Evolutionary conservation across 2,797 vertebrate species (phyloP), one percentile per base, ranked within the genome.

Genomic region (Allobates femoralis): DNA sequence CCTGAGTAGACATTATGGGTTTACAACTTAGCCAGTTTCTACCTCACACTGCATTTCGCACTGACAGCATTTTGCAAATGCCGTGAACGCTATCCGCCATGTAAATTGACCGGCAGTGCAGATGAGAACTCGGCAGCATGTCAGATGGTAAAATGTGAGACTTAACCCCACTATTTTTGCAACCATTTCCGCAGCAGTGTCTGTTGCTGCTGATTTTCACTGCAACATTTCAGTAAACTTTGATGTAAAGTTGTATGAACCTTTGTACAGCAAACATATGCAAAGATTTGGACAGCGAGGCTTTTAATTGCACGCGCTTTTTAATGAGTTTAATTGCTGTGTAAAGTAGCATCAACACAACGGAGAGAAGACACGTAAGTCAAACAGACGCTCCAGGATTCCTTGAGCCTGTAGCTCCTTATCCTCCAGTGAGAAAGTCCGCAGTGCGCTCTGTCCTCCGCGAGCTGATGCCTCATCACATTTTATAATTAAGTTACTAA

Each of bases 401-500:
- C 60, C 82, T 85, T 88, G 82, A 84, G 77, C 86, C 86, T 81
- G 82, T 76, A 81, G 86, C 56, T 87, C 77, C 82, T 79, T 79
- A 81, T 75, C 60, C 81, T 81, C 82, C 78, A 85, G 76, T 73
- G 77, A 81, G 77, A 76, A 71, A 76, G 86, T 85, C 86, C 58
- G 69, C 86, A 67, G 56, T 81, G 86, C 58, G 58, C 77, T 58
- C 66, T 75, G 86, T 85, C 82, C 86, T 88, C 64, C 30, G 28
- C n/a, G 56, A 66, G 86, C 86, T 76, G 76, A 88, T 85, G 86
- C 86, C 82, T 88, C 86, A 81, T 84, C 86, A 81, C 82, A 81
- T 84, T 88, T 85, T 85, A 80, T 88, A 88, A 88, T 88, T 84
- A 88, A 84, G 82, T 88, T 87, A 80, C 86, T 80, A 85, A 85